phyloP scores from a whole-genome alignment of 2,113 vertebrate genomes.

The Platycercus adscitus region DNA sequence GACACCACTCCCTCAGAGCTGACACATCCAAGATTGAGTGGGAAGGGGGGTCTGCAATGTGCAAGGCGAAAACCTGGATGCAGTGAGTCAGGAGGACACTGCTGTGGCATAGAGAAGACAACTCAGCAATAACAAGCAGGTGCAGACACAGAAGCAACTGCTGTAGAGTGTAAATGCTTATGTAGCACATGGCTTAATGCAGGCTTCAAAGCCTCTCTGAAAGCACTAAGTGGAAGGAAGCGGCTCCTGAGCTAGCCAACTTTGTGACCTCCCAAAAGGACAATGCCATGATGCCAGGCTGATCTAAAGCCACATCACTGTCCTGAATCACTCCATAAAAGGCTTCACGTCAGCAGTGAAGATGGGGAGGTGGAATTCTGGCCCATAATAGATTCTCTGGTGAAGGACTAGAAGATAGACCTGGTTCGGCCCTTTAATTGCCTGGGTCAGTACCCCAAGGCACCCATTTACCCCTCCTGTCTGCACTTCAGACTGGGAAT shows the following conservation, averaged over 20 bases:
- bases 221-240: constrained; percentile 8
- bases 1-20: background rate
- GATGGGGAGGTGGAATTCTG: background rate
- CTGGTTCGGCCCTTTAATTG: background rate
- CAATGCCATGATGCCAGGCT: background rate
- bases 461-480: fast-evolving
- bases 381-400: background rate
- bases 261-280: background rate
- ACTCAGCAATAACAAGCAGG: background rate
- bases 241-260: background rate
- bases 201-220: background rate
- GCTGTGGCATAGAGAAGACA: background rate
- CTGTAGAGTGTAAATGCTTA: background rate
- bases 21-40: background rate
- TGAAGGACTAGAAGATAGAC: background rate
- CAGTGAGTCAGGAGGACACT: background rate
- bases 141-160: background rate
- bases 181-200: background rate
- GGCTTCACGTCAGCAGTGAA: background rate
- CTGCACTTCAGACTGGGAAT: background rate
- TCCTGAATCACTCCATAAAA: background rate
- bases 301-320: background rate
- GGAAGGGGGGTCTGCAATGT: background rate
- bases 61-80: background rate
- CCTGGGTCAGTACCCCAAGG: background rate